Evolutionary conservation across 2,113 vertebrate genomes (phyloP), one percentile per base, ranked within the genome.

Genomic region (Plecturocebus donacophilus): DNA sequence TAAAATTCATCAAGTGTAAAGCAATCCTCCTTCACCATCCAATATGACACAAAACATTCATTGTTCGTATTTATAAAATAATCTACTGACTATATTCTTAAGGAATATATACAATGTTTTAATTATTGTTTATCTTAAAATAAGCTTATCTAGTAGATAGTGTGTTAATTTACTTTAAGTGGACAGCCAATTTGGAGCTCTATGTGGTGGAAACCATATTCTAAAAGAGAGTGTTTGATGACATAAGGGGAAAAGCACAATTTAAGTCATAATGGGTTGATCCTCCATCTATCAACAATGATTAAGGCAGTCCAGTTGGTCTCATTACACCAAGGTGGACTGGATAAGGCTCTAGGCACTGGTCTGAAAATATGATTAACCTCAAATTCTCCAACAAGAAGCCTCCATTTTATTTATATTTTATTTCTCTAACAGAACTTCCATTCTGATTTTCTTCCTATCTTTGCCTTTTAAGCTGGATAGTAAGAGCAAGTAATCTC

Each of bases 1-100:
- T 82, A 83, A 91, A 80, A 97, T 68, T 40, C 14, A 83, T 21
- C n/a, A 80, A 64, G 25, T n/a, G 17, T 56, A 86, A 81, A 96
- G 52, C 25, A 96, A 76, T 17, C 49, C 19, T 91, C 49, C 42
- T 80, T 54, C 11, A 32, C 79, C 19, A 90, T 16, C 40, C 76
- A 92, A n/a, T 49, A 27, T 38, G 58, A 42, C 35, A 90, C 47
- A 87, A 52, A 81, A 84, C 1, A 66, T 38, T 61, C 32, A 23
- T 23, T 45, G 30, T 32, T 35, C 40, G 32, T 64, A 77, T 66
- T 70, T 70, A 80, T 68, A 81, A 95, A 87, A 82, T 32, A 76
- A 66, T 61, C 27, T 40, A 56, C 38, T 90, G 85, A 27, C 25
- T 93, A 56, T n/a, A 45, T 76, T 35, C 76, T 94, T 92, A 80